phyloP scores from a whole-genome alignment of 2,113 vertebrate species.

The Cheirogaleus medius region DNA sequence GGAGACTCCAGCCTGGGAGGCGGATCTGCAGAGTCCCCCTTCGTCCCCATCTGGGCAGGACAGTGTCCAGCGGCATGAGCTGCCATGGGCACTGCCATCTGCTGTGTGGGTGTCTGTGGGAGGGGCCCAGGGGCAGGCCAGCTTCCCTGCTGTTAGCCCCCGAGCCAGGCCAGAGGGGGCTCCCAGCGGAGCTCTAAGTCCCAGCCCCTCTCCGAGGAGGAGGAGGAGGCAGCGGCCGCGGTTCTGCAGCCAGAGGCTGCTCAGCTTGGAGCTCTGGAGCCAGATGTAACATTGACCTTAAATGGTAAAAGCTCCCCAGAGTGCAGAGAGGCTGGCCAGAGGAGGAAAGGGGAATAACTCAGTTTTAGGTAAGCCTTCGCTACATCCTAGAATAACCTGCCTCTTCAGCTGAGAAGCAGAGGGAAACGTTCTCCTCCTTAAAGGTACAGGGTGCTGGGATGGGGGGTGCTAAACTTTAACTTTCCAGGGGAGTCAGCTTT shows the following conservation, averaged over 20 bases:
- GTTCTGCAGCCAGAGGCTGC: conserved; percentile 76
- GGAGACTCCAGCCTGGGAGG: conserved; percentile 51
- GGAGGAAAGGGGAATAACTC: conserved; percentile 89
- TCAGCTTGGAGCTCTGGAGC: conserved; percentile 88
- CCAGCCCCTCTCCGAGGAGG: conserved; percentile 76
- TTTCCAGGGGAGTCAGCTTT: conserved; percentile 31
- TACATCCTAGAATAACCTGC: conserved; percentile 87
- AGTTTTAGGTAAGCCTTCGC: conserved; percentile 91
- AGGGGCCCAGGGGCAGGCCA: not conserved
- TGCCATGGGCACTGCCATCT: not conserved
- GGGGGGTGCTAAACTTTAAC: conserved; percentile 54
- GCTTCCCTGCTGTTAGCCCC: not conserved
- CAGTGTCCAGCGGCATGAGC: not conserved
- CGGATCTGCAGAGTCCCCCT: not conserved
- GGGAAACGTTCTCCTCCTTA: conserved; percentile 82
- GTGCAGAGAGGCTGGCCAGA: conserved; percentile 95
- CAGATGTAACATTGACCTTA: conserved; percentile 99
- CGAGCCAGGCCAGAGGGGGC: conserved; percentile 28
- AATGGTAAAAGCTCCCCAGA: conserved; percentile 99
- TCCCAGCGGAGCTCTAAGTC: conserved; percentile 81
- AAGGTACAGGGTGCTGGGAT: conserved; percentile 89
- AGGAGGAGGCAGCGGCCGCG: conserved; percentile 60
- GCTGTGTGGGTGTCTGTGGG: not conserved
- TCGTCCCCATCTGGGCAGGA: not conserved
- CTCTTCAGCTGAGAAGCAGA: conserved; percentile 80